Base-by-base conservation (phyloP, 2,113 vertebrate species). In the Phyllostomus discolor region DNA sequence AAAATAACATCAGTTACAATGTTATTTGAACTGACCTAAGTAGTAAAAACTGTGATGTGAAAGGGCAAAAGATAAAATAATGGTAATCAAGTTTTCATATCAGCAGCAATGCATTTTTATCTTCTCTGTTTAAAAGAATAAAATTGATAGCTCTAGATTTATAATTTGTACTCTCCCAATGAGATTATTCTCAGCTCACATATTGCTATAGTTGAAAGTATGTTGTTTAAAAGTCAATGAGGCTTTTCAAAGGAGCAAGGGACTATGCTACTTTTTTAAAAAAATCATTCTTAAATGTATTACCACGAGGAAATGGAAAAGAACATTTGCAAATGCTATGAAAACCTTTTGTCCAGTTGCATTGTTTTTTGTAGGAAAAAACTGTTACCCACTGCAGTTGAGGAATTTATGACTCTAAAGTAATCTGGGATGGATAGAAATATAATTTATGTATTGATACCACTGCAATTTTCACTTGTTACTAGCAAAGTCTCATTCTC, bases 201-300 rank as follows among this genome's bases (percentile, higher is more conserved):
- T 69, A 26, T 33, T 57, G 64, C 64, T 62, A 52, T 41, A 75
- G 33, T 73, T 76, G 22, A 95, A 97, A 96, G 11, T 43, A 54
- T 33, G 80, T 69, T 64, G 8, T 88, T 97, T 78, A 80, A 84
- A 95, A 92, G 28, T 95, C 67, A 33, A 22, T 48, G 33, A 95
- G 33, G 28, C 20, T 88, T 92, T 95, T 78, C 35, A 75, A 54
- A 91, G 19, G 28, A 79, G 1, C 22, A 20, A 94, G 43, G 80
- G 38, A 24, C 1, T 41, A 20, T 84, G 38, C 14, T 84, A 59
- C 22, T 4, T 88, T 4, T 88, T 41, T 67, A 10, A 28, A 43
- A 22, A 50, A 93, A 88, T 93, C 7, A 84, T 95, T 94, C 12
- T 93, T 79, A 95, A 95, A 76, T 67, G 38, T 64, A n/a, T 78